Evolutionary conservation across 1,140 invertebrate genomes (phyloP).

Genomic region (Scaptomyza pallida): DNA sequence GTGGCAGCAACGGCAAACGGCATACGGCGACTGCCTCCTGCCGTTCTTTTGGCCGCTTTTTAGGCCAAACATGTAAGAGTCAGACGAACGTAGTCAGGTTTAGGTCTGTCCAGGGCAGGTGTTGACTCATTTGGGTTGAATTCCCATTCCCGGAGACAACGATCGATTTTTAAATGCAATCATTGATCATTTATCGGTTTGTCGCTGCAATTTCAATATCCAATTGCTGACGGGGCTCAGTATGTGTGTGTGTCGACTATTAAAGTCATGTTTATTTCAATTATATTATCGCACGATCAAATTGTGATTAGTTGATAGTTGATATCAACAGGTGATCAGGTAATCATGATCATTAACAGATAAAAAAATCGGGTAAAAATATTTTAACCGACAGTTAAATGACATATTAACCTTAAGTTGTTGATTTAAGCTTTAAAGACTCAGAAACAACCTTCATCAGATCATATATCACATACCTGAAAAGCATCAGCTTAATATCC

Average conservation of each 20-base stretch:
- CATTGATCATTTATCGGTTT: slow-evolving; percentile 65
- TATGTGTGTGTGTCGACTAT: slow-evolving; percentile 8
- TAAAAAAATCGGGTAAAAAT: too few species aligned
- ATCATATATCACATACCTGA: too few species aligned
- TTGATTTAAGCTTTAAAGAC: too few species aligned
- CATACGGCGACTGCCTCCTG: slow-evolving; percentile 62
- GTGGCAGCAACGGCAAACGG: slow-evolving; percentile 27
- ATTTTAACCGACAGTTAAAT: too few species aligned
- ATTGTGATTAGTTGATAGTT: neutral
- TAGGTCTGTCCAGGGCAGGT: slow-evolving; percentile 61
- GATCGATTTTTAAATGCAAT: slow-evolving; percentile 44
- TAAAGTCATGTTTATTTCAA: slow-evolving; percentile 14
- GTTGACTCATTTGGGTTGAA: slow-evolving; percentile 73
- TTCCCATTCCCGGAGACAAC: slow-evolving; percentile 63
- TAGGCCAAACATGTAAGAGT: slow-evolving; percentile 64
- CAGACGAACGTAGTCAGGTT: slow-evolving; percentile 12
- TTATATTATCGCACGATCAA: slow-evolving; percentile 10
- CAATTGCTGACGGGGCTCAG: neutral
- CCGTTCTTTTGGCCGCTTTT: slow-evolving; percentile 53
- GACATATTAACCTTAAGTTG: too few species aligned
- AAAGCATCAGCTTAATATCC: too few species aligned
- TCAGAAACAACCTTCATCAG: too few species aligned
- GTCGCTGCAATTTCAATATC: neutral
- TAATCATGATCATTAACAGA: neutral
- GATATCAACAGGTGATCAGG: neutral